Conservation (phyloP, 2,113 vertebrate species). For the Neogobius melanostomus region DNA sequence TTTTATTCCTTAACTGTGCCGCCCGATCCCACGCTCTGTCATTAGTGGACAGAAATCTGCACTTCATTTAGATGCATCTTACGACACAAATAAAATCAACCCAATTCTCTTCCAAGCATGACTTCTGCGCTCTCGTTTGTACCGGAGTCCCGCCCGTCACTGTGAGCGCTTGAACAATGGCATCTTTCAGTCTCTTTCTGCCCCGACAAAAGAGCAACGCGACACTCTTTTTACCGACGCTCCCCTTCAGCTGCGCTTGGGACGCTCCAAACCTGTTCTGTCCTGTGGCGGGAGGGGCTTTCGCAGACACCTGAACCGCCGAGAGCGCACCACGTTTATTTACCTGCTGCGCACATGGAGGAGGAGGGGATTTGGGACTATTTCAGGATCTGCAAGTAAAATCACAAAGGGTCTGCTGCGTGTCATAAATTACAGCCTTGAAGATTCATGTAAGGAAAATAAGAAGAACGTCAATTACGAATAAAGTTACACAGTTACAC, state of each 20-base stretch:
- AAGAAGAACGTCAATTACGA: too few species aligned
- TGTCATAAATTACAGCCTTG: too few species aligned
- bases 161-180: slow-evolving; percentile 60
- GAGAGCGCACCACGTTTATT: background rate
- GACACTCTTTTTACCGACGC: slow-evolving; percentile 29
- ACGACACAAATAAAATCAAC: too few species aligned
- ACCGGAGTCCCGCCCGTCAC: background rate
- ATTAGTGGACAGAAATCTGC: too few species aligned
- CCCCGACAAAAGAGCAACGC: slow-evolving; percentile 66
- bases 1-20: too few species aligned
- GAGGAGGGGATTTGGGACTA: background rate
- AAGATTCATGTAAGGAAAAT: too few species aligned
- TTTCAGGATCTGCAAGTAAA: background rate
- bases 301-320: slow-evolving; percentile 22
- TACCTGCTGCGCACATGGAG: background rate
- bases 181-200: slow-evolving; percentile 63
- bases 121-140: background rate
- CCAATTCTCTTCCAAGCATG: background rate
- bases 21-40: too few species aligned
- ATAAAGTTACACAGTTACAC: too few species aligned
- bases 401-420: too few species aligned
- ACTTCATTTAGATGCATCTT: too few species aligned
- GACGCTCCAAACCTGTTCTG: slow-evolving; percentile 16
- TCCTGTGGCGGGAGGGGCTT: slow-evolving; percentile 19
- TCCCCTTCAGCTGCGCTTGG: background rate